Conservation (phyloP, 2,113 vertebrate species). For the Boleophthalmus pectinirostris region DNA sequence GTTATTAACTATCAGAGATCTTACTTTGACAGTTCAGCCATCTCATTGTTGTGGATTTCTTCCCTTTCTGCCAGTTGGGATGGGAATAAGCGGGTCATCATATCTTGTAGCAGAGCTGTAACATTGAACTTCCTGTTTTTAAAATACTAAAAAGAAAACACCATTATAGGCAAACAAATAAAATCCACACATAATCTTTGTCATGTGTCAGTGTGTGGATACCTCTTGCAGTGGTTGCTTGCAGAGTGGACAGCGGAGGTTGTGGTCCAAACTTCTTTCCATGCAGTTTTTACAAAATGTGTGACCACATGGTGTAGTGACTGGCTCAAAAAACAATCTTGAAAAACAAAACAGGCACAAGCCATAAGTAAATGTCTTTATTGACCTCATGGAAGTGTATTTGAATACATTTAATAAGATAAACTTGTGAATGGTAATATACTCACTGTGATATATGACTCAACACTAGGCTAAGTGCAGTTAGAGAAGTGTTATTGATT, state of each 20-base stretch:
- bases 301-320: conserved; percentile 90
- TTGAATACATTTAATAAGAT: conserved; percentile 5
- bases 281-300: conserved; percentile 92
- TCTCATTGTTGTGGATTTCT: conserved; percentile 81
- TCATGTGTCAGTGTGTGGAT: conserved; percentile 1
- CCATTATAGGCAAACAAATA: not conserved
- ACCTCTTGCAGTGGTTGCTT: conserved; percentile 91
- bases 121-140: conserved; percentile 84
- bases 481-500: conserved; percentile 11
- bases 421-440: not conserved
- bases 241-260: conserved; percentile 88
- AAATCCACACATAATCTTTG: too few species aligned
- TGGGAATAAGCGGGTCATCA: conserved; percentile 80
- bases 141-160: conserved; percentile 75
- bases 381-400: not conserved
- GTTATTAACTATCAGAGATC: not conserved
- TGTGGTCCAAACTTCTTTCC: conserved; percentile 89
- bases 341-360: not conserved
- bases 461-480: not conserved
- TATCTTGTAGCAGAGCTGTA: conserved; percentile 81
- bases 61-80: conserved; percentile 81
- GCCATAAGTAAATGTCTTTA: not conserved
- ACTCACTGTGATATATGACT: conserved; percentile 2
- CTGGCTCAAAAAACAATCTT: conserved; percentile 87
- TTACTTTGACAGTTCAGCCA: conserved; percentile 90